Evolutionary conservation across 2,888 invertebrate genomes (phyloP).

Genomic region (Crioceris asparagi): DNA sequence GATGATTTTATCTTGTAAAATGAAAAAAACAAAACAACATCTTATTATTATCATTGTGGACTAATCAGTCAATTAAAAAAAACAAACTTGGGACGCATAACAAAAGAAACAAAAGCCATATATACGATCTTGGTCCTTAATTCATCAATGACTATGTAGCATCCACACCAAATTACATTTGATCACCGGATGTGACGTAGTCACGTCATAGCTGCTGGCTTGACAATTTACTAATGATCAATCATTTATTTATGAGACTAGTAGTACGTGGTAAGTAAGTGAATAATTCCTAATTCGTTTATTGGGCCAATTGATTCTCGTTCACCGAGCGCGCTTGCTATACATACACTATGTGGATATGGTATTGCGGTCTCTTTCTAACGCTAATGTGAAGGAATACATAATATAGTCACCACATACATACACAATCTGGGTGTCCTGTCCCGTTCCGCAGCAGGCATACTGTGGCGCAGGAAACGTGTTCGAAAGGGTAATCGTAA

Average conservation of each 20-base stretch:
- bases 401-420: not conserved
- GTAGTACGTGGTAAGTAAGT: too few relatives aligned
- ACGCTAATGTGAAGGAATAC: not conserved
- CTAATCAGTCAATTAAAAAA: too few relatives aligned
- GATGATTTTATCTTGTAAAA: too few relatives aligned
- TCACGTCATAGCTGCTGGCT: too few relatives aligned
- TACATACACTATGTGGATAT: too few relatives aligned
- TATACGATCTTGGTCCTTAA: too few relatives aligned
- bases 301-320: slow-evolving; percentile 34
- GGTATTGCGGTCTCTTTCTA: slow-evolving; percentile 1
- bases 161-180: slow-evolving; percentile 14
- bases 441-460: not conserved
- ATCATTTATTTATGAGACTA: slow-evolving; percentile 40
- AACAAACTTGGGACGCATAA: too few relatives aligned
- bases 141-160: slow-evolving; percentile 12
- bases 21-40: too few relatives aligned
- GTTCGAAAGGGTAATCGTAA: slow-evolving; percentile 18
- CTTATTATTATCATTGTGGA: too few relatives aligned
- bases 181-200: slow-evolving; percentile 37
- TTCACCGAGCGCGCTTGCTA: slow-evolving; percentile 24
- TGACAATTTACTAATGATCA: slow-evolving; percentile 41
- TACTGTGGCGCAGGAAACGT: slow-evolving; percentile 19
- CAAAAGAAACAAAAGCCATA: too few relatives aligned
- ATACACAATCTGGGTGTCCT: too few relatives aligned
- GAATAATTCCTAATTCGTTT: slow-evolving; percentile 32